Base-by-base conservation (phyloP, 2,888 invertebrate genomes). In the Protodeltote pygarga region DNA sequence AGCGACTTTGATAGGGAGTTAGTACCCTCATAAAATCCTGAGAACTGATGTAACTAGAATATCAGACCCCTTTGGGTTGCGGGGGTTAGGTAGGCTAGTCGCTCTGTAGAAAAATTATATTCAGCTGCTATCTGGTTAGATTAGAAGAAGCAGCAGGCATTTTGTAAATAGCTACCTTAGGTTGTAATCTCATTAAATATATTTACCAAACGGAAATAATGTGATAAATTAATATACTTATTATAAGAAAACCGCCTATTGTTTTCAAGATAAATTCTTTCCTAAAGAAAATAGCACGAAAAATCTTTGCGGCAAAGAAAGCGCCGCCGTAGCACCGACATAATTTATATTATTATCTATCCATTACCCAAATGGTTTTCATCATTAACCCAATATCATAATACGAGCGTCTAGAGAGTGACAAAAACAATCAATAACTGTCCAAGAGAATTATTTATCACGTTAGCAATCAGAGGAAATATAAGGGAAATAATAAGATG, bases 371-470 rank as follows among this genome's bases (percentile, higher is more conserved):
- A 70, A 65, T 66, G 67, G 57, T 70, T 57, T 40, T 16, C 8
- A 66, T 61, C 67, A 65, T 71, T 67, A 50, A 60, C 55, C 17
- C 17, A 46, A 57, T 55, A 71, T 59, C 59, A 53, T 54, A 58
- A 44, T 37, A 45, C 19, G 24, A 14, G 19, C 32, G 29, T 8
- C 37, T 21, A 25, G 42, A 52, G 45, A 52, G 69, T 71, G 69
- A 57, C 65, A 60, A 71, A 71, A 68, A 57, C 67, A 40, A 71
- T 68, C 65, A 57, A 68, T 71, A 71, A 54, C 60, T 66, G 71
- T 66, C 66, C 3, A 9, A 17, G 11, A 20, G 34, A 38, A 40
- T 44, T 58, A 52, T 47, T 41, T 37, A 58, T 58, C 34, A 37
- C 14, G 19, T 24, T 3, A 15, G 25, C 28, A 45, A 57, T 35